These are phyloP conservation scores for Ennomos erosarius DNA, from an alignment of 2,888 invertebrate genomes.

Conservation along the genomic window DNA sequence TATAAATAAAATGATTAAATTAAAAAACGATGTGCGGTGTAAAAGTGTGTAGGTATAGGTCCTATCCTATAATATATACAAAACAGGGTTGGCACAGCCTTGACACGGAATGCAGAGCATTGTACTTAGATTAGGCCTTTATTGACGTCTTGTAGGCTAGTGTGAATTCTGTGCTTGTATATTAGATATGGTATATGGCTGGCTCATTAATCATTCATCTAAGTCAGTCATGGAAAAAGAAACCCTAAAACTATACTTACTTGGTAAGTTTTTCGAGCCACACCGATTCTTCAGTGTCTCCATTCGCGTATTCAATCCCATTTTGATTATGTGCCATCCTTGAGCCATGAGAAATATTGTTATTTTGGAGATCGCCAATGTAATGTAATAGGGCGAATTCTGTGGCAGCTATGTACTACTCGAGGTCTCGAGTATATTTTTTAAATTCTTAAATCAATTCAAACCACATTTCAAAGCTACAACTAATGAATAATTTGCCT, in stretches of 20 bases:
- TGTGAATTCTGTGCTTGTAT: too few relatives aligned
- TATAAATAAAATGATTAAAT: conserved; percentile 46
- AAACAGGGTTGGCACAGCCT: conserved; percentile 49
- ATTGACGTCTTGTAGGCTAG: conserved; percentile 50
- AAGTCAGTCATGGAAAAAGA: conserved; percentile 32
- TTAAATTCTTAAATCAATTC: conserved; percentile 15
- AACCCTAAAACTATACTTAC: conserved; percentile 53
- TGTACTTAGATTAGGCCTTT: conserved; percentile 42
- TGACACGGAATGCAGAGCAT: conserved; percentile 57
- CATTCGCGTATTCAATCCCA: conserved; percentile 62
- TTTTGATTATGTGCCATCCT: conserved; percentile 74
- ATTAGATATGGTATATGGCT: conserved; percentile 26
- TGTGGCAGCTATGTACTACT: too few relatives aligned
- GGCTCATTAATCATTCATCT: conserved; percentile 53
- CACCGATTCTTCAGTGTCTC: conserved; percentile 64
- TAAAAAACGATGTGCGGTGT: conserved; percentile 20
- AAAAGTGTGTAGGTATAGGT: too few relatives aligned
- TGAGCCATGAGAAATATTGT: conserved; percentile 64
- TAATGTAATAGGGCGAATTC: too few relatives aligned
- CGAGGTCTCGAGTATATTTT: too few relatives aligned
- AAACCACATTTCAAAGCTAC: conserved; percentile 21
- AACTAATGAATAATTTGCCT: background rate
- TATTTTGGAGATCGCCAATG: conserved; percentile 32
- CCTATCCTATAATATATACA: too few relatives aligned
- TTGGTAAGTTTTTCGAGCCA: conserved; percentile 80